phyloP scores from a whole-genome alignment of 2,113 vertebrate genomes.

The Hassar affinis region DNA sequence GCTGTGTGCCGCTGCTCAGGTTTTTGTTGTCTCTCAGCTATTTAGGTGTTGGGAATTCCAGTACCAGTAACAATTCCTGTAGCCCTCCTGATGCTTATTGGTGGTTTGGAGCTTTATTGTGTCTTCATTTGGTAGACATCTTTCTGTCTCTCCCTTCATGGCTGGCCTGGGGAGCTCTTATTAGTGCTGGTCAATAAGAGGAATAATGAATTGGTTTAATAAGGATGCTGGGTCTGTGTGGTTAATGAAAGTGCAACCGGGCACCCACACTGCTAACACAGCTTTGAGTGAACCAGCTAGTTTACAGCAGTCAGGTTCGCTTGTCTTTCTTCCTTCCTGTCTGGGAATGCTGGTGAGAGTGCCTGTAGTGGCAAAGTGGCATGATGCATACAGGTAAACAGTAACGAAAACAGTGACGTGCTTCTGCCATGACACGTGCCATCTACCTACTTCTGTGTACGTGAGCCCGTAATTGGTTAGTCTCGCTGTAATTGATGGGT shows the following conservation, averaged over 20 bases:
- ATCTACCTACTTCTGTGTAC: not conserved
- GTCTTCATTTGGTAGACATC: slow-evolving; percentile 20
- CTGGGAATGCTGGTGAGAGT: not conserved
- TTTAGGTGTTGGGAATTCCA: not conserved
- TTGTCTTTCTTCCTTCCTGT: slow-evolving; percentile 20
- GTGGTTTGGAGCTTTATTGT: slow-evolving; percentile 13
- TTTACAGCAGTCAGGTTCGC: slow-evolving; percentile 52
- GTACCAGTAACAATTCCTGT: not conserved
- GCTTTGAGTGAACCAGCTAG: slow-evolving; percentile 65
- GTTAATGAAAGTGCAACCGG: slow-evolving; percentile 74
- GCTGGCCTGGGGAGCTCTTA: slow-evolving; percentile 47
- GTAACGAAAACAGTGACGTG: not conserved
- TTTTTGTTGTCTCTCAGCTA: not conserved
- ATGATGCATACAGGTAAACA: not conserved
- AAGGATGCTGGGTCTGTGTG: slow-evolving; percentile 71
- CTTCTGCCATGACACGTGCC: not conserved
- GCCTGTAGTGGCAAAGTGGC: not conserved
- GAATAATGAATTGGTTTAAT: slow-evolving; percentile 78
- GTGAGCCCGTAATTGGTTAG: not conserved
- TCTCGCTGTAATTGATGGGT: not conserved
- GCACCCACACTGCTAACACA: slow-evolving; percentile 56
- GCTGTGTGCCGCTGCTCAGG: not conserved
- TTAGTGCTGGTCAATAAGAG: slow-evolving; percentile 65
- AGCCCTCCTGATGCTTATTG: not conserved
- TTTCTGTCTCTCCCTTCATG: slow-evolving; percentile 7